These are phyloP conservation scores for Chinchilla lanigera DNA, from an alignment of 2,113 vertebrate species.

Conservation along the genomic window DNA sequence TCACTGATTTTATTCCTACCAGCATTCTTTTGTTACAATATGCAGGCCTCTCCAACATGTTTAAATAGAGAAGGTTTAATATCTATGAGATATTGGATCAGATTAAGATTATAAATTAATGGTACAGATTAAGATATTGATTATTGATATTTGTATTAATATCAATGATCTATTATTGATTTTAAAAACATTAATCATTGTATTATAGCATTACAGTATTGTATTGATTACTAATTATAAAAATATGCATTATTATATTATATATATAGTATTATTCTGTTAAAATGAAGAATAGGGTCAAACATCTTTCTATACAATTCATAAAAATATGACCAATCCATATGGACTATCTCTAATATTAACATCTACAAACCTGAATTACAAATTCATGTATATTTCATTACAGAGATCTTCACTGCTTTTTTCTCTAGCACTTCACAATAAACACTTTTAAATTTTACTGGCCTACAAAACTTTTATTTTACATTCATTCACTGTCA, in stretches of 20 bases:
- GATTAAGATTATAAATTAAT: not conserved
- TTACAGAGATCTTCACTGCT: constrained; percentile 50
- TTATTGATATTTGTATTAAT: not conserved
- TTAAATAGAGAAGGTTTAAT: not conserved
- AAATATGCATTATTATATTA: not conserved
- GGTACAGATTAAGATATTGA: not conserved
- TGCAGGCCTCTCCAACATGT: not conserved
- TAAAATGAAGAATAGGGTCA: not conserved
- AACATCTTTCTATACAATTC: constrained; percentile 49
- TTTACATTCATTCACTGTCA: constrained; percentile 61
- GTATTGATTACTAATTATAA: not conserved
- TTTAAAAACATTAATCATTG: not conserved
- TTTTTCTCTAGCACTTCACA: constrained; percentile 56
- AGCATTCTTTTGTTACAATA: not conserved
- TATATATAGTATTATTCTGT: not conserved
- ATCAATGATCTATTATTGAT: not conserved
- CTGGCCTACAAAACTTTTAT: constrained; percentile 70
- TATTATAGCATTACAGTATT: not conserved
- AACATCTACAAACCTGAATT: constrained; percentile 53
- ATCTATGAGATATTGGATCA: not conserved
- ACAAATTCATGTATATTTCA: constrained; percentile 61
- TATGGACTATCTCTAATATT: not conserved
- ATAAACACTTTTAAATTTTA: constrained; percentile 74
- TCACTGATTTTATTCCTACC: not conserved
- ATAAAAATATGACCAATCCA: constrained; percentile 58